Evolutionary conservation across 2,113 vertebrate species (phyloP).

Genomic region (Chloroceryle aenea): DNA sequence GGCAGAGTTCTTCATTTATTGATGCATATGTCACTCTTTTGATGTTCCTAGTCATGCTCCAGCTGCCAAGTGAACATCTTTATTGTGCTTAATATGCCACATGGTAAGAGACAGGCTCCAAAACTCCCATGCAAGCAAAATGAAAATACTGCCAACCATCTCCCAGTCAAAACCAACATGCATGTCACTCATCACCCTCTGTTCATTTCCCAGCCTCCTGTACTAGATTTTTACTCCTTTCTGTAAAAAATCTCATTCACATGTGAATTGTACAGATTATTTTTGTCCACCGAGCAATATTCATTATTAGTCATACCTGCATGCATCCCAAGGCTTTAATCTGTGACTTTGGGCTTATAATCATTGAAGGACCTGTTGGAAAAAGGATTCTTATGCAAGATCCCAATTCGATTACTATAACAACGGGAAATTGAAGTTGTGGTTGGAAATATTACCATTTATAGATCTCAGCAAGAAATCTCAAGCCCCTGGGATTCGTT

Average conservation of each 20-base stretch:
- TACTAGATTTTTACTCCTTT: neutral
- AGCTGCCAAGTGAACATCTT: conserved; percentile 77
- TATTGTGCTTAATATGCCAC: conserved; percentile 72
- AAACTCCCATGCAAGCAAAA: conserved; percentile 34
- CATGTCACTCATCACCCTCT: neutral
- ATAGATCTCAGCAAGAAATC: neutral
- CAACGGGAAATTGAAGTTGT: neutral
- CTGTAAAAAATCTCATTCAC: neutral
- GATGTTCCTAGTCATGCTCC: conserved; percentile 62
- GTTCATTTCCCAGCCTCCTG: conserved; percentile 42
- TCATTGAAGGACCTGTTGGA: neutral
- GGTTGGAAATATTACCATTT: neutral
- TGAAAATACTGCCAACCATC: conserved; percentile 48
- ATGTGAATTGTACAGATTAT: neutral
- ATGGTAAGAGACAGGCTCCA: conserved; percentile 62
- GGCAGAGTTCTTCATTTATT: conserved; percentile 47
- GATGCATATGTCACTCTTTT: conserved; percentile 44
- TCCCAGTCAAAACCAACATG: conserved; percentile 35
- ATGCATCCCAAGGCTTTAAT: neutral
- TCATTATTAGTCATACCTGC: neutral
- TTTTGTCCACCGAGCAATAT: neutral
- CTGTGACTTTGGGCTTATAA: neutral
- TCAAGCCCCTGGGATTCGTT: neutral
- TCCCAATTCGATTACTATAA: neutral
- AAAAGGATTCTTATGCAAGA: neutral